A percentile compares a stretch with the other conserved stretches of the same genome.
Conservation (phyloP, 1,140 invertebrate genomes). For the Brachionus sp. region DNA sequence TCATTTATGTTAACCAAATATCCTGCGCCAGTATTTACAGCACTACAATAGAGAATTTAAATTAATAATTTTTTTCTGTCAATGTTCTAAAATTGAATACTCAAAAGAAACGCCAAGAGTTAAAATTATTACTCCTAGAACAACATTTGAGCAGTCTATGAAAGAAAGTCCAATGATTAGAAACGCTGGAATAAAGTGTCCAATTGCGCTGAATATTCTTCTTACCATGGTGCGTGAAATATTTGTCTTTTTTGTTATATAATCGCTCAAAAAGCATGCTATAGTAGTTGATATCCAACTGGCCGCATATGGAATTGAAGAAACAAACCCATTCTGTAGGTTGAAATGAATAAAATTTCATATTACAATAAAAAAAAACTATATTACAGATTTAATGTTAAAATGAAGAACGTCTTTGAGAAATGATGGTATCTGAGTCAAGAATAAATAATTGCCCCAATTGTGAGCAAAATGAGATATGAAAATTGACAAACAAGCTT, state of each 20-base stretch:
- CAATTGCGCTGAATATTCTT: conserved; percentile 17
- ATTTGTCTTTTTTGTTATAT: not conserved
- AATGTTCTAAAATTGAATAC: not conserved
- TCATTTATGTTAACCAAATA: conserved; percentile 48
- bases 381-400: conserved; percentile 55
- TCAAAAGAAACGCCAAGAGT: conserved; percentile 40
- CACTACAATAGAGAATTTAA: not conserved
- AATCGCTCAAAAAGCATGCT: conserved; percentile 24
- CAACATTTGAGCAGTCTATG: not conserved
- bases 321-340: conserved; percentile 42
- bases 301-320: conserved; percentile 25
- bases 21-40: conserved; percentile 38
- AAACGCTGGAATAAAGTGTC: conserved; percentile 8
- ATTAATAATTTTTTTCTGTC: not conserved
- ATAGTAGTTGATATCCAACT: conserved; percentile 11
- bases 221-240: conserved; percentile 27
- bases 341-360: not conserved
- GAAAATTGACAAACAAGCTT: conserved; percentile 85
- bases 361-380: not conserved
- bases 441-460: conserved; percentile 87
- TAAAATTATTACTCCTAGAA: conserved; percentile 10
- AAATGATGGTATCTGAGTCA: conserved; percentile 59
- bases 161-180: conserved; percentile 8
- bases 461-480: conserved; percentile 83
- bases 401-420: conserved; percentile 58